A percentile compares a stretch with the other conserved stretches of the same genome.
These are phyloP conservation scores for Thripadectes ignobilis DNA, from an alignment of 2,797 vertebrate genomes.

Conservation along the genomic window DNA sequence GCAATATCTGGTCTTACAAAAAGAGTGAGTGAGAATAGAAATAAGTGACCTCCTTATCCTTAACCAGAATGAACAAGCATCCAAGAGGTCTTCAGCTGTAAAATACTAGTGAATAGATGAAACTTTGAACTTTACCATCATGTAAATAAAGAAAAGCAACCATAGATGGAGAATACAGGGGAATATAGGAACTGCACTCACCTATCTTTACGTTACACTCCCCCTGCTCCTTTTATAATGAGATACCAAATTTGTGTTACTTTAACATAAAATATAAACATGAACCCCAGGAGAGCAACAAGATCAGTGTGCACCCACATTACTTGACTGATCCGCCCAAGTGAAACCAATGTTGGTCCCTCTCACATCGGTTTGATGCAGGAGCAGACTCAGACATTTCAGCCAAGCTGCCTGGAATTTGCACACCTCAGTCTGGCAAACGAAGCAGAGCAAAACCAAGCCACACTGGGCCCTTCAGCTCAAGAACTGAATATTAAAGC, in stretches of 20 bases:
- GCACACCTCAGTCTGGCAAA: not conserved
- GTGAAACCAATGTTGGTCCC: rapidly evolving
- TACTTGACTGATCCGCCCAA: rapidly evolving
- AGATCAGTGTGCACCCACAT: not conserved
- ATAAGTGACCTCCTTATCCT: not conserved
- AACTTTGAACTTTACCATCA: not conserved
- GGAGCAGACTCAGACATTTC: not conserved
- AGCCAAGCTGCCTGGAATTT: not conserved
- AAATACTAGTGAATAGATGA: not conserved
- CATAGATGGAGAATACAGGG: not conserved
- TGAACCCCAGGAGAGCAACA: not conserved
- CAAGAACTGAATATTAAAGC: not conserved
- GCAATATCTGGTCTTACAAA: not conserved
- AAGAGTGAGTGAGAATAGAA: not conserved
- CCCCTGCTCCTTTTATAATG: rapidly evolving
- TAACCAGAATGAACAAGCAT: not conserved
- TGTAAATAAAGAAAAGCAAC: not conserved
- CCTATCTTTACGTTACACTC: not conserved
- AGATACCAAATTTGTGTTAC: not conserved
- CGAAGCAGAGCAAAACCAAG: not conserved
- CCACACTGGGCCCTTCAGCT: not conserved
- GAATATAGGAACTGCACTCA: not conserved
- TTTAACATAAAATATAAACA: not conserved
- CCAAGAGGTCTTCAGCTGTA: not conserved
- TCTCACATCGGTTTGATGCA: not conserved